A percentile compares a stretch with the other conserved stretches of the same genome.
Evolutionary conservation across 1,140 invertebrate genomes (phyloP).

Genomic region (Drosophila quadrilineata): DNA sequence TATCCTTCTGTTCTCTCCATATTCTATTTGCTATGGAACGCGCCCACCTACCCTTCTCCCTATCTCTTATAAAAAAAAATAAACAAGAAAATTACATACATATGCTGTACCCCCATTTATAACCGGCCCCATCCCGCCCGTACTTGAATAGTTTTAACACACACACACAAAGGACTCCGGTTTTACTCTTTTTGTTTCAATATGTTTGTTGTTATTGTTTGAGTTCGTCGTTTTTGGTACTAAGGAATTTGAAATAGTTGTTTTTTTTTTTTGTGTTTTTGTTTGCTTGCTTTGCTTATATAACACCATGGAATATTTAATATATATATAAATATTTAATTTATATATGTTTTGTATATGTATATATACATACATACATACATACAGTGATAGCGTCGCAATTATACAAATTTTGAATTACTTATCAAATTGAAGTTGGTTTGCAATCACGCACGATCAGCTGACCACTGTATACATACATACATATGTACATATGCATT

Average conservation of each 20-base stretch:
- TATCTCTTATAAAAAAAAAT: conserved; percentile 2
- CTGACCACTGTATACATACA: conserved; percentile 2
- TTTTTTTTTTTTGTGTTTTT: conserved; percentile 25
- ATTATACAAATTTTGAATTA: no score
- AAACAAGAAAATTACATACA: conserved; percentile 9
- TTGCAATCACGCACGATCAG: no score
- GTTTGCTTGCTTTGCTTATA: conserved; percentile 18
- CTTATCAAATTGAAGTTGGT: no score
- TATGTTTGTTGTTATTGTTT: background rate
- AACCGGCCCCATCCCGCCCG: background rate
- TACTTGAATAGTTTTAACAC: conserved; percentile 21
- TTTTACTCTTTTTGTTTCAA: conserved; percentile 1
- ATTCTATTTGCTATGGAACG: background rate
- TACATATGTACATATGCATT: background rate
- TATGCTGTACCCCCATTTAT: conserved; percentile 5
- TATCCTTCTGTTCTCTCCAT: background rate
- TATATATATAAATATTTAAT: conserved; percentile 5
- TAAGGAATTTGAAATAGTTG: conserved; percentile 66
- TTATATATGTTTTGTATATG: conserved; percentile 2
- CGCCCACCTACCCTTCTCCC: background rate
- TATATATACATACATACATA: conserved; percentile 8
- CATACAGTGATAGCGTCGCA: no score
- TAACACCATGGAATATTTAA: conserved; percentile 72
- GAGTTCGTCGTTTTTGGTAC: conserved; percentile 48
- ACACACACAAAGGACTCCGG: conserved; percentile 21